phyloP scores from a whole-genome alignment of 2,888 invertebrate species.

The Ennomos fuscantarius region DNA sequence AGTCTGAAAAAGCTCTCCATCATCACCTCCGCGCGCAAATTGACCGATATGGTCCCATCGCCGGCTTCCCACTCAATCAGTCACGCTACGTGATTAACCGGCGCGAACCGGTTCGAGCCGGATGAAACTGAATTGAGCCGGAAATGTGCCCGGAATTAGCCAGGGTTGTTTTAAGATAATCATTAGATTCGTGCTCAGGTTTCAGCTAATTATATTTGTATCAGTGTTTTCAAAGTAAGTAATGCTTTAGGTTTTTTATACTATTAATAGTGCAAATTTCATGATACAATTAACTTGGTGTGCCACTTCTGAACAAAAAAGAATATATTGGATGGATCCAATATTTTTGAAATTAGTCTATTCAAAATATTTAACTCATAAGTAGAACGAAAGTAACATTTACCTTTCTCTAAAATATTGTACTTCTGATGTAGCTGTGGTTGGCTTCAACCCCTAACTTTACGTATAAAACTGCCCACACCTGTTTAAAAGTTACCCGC shows the following conservation, averaged over 20 bases:
- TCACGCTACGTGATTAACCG: constrained; percentile 12
- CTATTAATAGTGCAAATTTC: too few species aligned
- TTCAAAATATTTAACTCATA: too few species aligned
- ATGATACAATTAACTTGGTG: too few species aligned
- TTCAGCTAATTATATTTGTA: constrained; percentile 7
- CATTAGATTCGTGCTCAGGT: constrained; percentile 1
- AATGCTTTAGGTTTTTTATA: too few species aligned
- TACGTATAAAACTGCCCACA: constrained; percentile 17
- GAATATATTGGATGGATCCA: too few species aligned
- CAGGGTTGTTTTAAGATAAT: constrained; percentile 3
- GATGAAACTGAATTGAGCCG: background rate
- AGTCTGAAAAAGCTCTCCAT: constrained; percentile 9
- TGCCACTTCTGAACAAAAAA: too few species aligned
- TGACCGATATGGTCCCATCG: constrained; percentile 10
- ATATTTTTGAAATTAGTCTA: too few species aligned
- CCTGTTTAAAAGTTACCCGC: constrained; percentile 26
- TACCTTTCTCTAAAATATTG: too few species aligned
- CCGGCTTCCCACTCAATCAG: constrained; percentile 13
- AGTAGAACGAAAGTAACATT: too few species aligned
- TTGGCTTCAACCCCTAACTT: constrained; percentile 13
- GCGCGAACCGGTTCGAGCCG: background rate
- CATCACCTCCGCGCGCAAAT: constrained; percentile 15
- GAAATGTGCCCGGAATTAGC: constrained; percentile 2
- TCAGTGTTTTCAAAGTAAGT: background rate
- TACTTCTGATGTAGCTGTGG: background rate